Evolutionary conservation across 2,888 invertebrate species (phyloP).

Genomic region (Pristionchus exspectatus): DNA sequence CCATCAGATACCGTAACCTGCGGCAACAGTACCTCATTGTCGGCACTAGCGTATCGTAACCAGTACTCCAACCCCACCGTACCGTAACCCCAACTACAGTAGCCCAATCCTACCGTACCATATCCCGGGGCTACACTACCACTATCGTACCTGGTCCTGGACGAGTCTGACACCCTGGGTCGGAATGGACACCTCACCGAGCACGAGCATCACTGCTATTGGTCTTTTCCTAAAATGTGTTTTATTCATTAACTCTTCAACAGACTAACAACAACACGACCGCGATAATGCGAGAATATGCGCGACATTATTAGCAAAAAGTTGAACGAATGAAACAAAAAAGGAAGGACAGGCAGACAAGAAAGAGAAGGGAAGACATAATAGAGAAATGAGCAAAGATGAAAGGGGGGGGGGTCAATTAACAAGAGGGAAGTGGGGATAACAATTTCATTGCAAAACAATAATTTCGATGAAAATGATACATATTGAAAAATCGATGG

Average conservation of each 20-base stretch:
- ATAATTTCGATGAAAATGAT: no score
- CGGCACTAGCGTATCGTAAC: no score
- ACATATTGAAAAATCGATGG: background rate
- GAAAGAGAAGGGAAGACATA: background rate
- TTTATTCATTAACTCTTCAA: background rate
- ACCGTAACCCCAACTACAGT: background rate
- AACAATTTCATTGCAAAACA: no score
- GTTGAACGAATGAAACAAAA: background rate
- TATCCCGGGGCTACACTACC: background rate
- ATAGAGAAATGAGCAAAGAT: background rate
- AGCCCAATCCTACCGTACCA: no score
- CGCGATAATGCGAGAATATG: background rate
- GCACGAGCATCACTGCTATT: conserved; percentile 59
- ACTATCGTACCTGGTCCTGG: conserved; percentile 65
- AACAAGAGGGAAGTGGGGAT: background rate
- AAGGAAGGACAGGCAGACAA: background rate
- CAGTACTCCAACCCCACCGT: background rate
- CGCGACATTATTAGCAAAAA: background rate
- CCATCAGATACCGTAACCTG: background rate
- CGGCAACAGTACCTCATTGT: no score
- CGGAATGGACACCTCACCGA: conserved; percentile 63
- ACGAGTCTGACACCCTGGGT: conserved; percentile 66
- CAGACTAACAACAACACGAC: background rate
- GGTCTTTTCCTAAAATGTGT: background rate
- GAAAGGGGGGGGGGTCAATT: background rate